phyloP scores from a whole-genome alignment of 92 coral and sea anemone species.

The Epizoanthus scotinus region DNA sequence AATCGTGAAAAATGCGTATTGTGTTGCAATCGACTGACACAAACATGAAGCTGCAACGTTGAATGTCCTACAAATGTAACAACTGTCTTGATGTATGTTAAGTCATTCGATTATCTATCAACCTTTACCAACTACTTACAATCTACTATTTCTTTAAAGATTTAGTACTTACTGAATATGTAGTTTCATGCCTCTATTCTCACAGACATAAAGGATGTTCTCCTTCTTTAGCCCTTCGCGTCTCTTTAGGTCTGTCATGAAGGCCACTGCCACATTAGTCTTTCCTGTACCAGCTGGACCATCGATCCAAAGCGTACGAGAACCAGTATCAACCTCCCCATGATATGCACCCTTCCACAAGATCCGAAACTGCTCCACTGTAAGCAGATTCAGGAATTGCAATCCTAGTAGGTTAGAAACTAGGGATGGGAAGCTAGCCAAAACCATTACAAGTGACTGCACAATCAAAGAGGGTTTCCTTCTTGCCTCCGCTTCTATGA shows the following conservation, averaged over 20 bases:
- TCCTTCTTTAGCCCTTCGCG: neutral
- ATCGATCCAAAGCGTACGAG: conserved; percentile 34
- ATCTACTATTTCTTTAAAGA: neutral
- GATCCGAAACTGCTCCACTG: conserved; percentile 31
- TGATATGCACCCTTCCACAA: neutral
- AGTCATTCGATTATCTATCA: no score
- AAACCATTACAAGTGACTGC: conserved; percentile 1
- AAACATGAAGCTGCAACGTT: no score
- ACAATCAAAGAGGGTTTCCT: neutral
- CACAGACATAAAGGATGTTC: conserved; percentile 35
- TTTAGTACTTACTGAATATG: conserved; percentile 36
- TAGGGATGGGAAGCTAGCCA: conserved; percentile 28
- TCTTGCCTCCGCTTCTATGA: neutral
- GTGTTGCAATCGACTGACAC: no score
- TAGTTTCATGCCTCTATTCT: conserved; percentile 3
- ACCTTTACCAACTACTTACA: no score
- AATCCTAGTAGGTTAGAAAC: conserved; percentile 26
- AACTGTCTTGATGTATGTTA: no score
- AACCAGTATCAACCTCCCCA: neutral
- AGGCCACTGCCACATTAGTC: conserved; percentile 41
- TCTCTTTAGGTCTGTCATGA: neutral
- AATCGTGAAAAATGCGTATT: no score
- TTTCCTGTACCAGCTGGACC: conserved; percentile 52
- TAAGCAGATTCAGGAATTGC: conserved; percentile 22
- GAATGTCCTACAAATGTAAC: no score